Base-by-base conservation (phyloP, 2,113 vertebrate species). In the Picathartes gymnocephalus region DNA sequence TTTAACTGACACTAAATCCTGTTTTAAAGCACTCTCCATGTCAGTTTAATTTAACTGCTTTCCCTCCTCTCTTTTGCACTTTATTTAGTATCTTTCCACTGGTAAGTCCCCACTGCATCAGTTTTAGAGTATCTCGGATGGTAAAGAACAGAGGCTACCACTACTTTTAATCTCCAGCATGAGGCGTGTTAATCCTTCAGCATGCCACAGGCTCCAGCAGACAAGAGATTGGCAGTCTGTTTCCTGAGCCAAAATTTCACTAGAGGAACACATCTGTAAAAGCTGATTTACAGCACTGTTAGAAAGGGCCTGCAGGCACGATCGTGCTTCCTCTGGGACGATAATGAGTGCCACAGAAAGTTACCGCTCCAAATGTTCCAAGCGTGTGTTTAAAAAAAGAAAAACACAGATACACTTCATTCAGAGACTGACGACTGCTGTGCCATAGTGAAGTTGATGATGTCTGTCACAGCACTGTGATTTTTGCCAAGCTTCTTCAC, bases 401-500 rank as follows among this genome's bases (percentile, higher is more conserved):
- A 51, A 47, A 72, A 80, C 68, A 7, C 48, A 93, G 60, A 93
- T 31, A 64, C 25, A 62, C 44, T 88, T 88, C 77, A 70, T 92
- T 90, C 90, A 83, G 68, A 90, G 51, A 78, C 64, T 73, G 60
- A 92, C 6, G 37, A 84, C 53, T 54, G 73, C 74, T 72, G 20
- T 40, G 51, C 18, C 27, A 54, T 3, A 86, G 73, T 1, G 3
- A 95, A 93, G 48, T 0, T 81, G 88, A 84, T 90, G 33, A 93
- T 40, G 64, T 66, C 80, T 89, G 61, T 81, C 80, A 92, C 53
- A 71, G 77, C 47, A 62, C n/a, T 60, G 40, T 44, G 57, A 88
- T 88, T 92, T 92, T 60, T 95, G 83, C 83, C 91, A 93, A 78
- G 48, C 45, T 86, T 81, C 78, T 86, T 86, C 65, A 76, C 61